Evolutionary conservation across 2,113 vertebrate species (phyloP).

Genomic region (Drymodes brunneopygia): DNA sequence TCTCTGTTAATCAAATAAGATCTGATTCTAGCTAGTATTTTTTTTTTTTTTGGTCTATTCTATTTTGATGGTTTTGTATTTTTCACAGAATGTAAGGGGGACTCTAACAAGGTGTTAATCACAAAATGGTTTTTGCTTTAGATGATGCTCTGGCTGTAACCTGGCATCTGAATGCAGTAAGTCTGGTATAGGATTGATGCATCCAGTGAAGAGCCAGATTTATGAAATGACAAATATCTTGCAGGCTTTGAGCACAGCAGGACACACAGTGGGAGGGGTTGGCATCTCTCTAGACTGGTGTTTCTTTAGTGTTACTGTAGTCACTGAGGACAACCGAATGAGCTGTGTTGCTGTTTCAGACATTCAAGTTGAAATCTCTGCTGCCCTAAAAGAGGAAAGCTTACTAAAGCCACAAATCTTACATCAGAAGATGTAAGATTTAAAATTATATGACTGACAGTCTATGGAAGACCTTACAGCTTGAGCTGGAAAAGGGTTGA

Average conservation of each 20-base stretch:
- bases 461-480: background rate
- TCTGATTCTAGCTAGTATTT: background rate
- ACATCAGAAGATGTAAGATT: background rate
- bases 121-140: background rate
- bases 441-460: background rate
- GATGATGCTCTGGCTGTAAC: background rate
- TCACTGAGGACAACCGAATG: background rate
- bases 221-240: background rate
- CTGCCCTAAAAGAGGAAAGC: background rate
- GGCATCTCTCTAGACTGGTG: background rate
- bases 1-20: background rate
- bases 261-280: accelerated
- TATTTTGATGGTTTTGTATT: background rate
- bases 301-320: background rate
- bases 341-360: background rate
- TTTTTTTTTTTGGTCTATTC: background rate
- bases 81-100: background rate
- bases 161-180: background rate
- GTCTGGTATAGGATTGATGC: background rate
- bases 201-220: background rate
- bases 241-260: background rate
- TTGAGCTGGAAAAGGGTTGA: background rate
- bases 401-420: background rate
- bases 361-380: background rate
- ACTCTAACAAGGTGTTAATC: background rate